Conservation (phyloP, 2,888 invertebrate genomes). For the Morpho helenor region DNA sequence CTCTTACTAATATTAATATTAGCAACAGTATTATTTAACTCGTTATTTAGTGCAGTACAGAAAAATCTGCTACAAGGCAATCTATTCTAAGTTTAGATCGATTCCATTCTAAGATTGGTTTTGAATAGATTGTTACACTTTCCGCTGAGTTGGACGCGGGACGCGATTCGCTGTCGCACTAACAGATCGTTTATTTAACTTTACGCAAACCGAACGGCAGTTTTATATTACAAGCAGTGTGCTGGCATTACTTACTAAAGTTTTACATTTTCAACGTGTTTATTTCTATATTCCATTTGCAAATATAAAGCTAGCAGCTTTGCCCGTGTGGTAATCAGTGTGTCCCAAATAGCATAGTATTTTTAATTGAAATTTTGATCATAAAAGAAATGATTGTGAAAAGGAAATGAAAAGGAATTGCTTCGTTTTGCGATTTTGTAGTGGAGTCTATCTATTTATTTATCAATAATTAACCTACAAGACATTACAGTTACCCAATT, state of each 20-base stretch:
- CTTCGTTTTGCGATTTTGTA: no score
- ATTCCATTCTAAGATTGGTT: slow-evolving; percentile 7
- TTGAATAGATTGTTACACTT: slow-evolving; percentile 16
- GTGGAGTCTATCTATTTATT: no score
- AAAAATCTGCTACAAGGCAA: background rate
- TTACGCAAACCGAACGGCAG: slow-evolving; percentile 17
- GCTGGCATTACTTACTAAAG: background rate
- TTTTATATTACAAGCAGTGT: slow-evolving; percentile 9
- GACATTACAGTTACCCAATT: no score
- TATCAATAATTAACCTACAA: no score
- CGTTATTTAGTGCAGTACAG: background rate
- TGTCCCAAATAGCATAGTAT: no score
- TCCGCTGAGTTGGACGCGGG: slow-evolving; percentile 13
- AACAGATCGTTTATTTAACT: slow-evolving; percentile 32
- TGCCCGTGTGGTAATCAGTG: no score
- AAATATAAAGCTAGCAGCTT: no score
- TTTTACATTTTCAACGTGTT: slow-evolving; percentile 4
- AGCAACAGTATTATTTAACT: no score
- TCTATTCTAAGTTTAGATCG: slow-evolving; percentile 5
- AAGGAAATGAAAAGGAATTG: no score
- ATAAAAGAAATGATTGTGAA: no score
- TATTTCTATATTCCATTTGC: background rate
- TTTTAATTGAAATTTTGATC: no score
- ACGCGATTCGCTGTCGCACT: slow-evolving; percentile 25
- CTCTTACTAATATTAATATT: no score